Conservation (phyloP, 1,140 invertebrate genomes). For the Trinorchestia longiramus region DNA sequence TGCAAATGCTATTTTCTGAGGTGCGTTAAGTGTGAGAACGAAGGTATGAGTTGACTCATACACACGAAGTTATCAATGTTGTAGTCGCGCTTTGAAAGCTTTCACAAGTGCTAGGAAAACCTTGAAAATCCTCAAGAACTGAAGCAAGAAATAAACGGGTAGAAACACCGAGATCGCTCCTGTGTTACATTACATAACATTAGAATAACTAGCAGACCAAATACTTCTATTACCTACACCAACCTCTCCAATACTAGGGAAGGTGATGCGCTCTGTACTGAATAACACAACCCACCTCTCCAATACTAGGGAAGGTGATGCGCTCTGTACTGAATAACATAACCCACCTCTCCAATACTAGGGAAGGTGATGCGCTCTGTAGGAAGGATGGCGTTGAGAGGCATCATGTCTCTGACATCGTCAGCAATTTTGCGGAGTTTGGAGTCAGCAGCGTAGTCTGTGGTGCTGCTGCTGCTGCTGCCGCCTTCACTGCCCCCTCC, state of each 20-base stretch:
- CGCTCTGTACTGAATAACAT: neutral
- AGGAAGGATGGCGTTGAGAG: constrained; percentile 74
- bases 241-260: neutral
- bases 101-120: too few species aligned
- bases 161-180: too few species aligned
- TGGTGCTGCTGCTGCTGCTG: constrained; percentile 51
- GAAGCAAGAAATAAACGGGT: too few species aligned
- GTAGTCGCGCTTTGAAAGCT: too few species aligned
- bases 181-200: too few species aligned
- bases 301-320: neutral
- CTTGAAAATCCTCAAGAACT: too few species aligned
- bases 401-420: constrained; percentile 74
- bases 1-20: too few species aligned
- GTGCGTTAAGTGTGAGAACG: too few species aligned
- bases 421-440: constrained; percentile 73
- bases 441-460: constrained; percentile 68
- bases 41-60: too few species aligned
- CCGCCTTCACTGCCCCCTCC: constrained; percentile 20
- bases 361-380: constrained; percentile 75
- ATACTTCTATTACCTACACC: neutral
- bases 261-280: neutral
- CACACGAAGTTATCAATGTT: too few species aligned
- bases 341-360: constrained; percentile 71
- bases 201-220: too few species aligned
- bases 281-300: constrained; percentile 66